Conservation (phyloP, 2,888 invertebrate genomes). For the Lepeophtheirus nordmannii region DNA sequence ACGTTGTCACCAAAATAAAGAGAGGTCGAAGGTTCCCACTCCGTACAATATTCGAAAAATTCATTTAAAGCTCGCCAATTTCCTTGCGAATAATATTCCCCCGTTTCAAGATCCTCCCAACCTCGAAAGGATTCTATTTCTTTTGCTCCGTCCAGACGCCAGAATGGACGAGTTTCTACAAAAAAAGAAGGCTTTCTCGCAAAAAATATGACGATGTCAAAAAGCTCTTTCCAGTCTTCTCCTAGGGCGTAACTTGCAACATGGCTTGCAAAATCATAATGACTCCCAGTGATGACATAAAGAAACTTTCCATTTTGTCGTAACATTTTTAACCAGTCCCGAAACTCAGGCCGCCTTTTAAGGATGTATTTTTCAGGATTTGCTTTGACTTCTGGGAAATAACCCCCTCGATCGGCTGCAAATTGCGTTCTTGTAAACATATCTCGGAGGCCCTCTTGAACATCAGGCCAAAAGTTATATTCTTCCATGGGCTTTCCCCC, state of each 20-base stretch:
- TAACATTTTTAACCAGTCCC: conserved; percentile 24
- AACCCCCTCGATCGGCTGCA: conserved; percentile 41
- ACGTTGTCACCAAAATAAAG: conserved; percentile 61
- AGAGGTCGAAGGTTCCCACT: conserved; percentile 41
- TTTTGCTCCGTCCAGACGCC: conserved; percentile 19
- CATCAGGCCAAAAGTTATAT: conserved; percentile 49
- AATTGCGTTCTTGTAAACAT: conserved; percentile 40
- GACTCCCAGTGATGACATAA: conserved; percentile 49
- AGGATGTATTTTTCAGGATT: conserved; percentile 21
- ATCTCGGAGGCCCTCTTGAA: conserved; percentile 44
- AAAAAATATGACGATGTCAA: conserved; percentile 49
- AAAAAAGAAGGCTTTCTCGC: conserved; percentile 62
- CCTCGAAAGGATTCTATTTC: conserved; percentile 23
- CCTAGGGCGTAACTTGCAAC: conserved; percentile 49
- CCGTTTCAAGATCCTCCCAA: conserved; percentile 22
- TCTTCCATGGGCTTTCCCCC: conserved; percentile 32
- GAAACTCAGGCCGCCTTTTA: conserved; percentile 23
- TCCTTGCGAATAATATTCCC: conserved; percentile 29
- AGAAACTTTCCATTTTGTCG: conserved; percentile 22
- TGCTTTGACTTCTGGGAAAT: conserved; percentile 44
- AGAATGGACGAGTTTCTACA: conserved; percentile 28
- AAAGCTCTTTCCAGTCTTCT: conserved; percentile 46
- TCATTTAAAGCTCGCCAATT: conserved; percentile 32
- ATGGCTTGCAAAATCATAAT: conserved; percentile 50
- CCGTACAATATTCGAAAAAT: conserved; percentile 45